phyloP scores from a whole-genome alignment of 1,140 invertebrate species.

The Bombus sibiricus region DNA sequence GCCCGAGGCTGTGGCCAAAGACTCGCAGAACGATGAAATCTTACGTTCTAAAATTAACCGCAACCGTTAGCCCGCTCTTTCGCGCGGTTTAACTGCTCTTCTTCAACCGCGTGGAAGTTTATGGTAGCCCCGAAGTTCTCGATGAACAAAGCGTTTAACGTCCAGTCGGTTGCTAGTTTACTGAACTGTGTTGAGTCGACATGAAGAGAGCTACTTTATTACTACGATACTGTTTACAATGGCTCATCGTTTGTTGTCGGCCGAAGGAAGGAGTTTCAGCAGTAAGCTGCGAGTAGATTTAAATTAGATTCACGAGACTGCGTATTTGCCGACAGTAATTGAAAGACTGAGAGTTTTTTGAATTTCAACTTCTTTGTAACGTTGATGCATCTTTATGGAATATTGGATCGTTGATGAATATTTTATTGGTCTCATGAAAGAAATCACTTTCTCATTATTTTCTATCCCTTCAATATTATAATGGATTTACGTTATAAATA shows the following conservation, averaged over 20 bases:
- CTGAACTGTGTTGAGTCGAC: background rate
- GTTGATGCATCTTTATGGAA: background rate
- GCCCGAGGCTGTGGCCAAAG: background rate
- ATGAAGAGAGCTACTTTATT: constrained; percentile 1
- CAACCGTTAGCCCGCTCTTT: background rate
- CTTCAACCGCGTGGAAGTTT: constrained; percentile 6
- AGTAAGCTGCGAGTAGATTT: background rate
- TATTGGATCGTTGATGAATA: background rate
- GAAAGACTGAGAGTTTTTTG: background rate
- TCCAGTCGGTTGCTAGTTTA: background rate
- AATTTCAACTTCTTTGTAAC: background rate
- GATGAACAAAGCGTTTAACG: constrained; percentile 5
- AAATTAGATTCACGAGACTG: background rate
- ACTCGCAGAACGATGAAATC: constrained; percentile 15
- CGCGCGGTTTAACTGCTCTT: background rate
- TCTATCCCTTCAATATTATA: no score
- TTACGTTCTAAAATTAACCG: constrained; percentile 37
- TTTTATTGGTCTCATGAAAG: background rate
- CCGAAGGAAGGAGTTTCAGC: background rate
- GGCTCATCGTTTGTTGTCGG: background rate
- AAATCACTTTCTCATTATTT: no score
- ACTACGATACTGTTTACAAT: background rate
- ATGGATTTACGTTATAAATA: no score
- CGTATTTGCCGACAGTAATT: background rate
- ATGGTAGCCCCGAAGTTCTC: background rate